These are phyloP conservation scores for Euphydryas editha DNA, from an alignment of 2,888 invertebrate species.

Conservation along the genomic window DNA sequence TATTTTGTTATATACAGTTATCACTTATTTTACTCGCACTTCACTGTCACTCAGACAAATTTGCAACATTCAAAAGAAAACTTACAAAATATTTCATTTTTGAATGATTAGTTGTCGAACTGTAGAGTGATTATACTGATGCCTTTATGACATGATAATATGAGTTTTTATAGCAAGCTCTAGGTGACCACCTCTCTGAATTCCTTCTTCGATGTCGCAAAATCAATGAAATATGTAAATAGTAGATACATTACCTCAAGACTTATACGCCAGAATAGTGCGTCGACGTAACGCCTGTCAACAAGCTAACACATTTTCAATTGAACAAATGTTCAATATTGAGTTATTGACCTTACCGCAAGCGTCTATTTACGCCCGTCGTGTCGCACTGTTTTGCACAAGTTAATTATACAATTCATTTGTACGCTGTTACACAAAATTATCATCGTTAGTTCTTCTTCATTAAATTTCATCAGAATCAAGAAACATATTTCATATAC, in stretches of 20 bases:
- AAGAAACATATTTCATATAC: conserved; percentile 30
- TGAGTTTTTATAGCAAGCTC: conserved; percentile 74
- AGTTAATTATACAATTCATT: conserved; percentile 34
- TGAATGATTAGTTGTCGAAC: conserved; percentile 54
- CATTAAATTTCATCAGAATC: conserved; percentile 34
- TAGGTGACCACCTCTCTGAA: conserved; percentile 69
- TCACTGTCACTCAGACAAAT: conserved; percentile 39
- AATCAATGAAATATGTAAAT: conserved; percentile 81
- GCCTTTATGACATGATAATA: conserved; percentile 67
- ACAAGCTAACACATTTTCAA: conserved; percentile 73
- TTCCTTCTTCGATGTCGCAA: conserved; percentile 73
- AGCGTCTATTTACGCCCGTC: conserved; percentile 34
- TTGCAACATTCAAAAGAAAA: conserved; percentile 45
- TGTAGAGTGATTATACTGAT: conserved; percentile 60
- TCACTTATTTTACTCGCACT: conserved; percentile 24
- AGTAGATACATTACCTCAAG: conserved; percentile 76
- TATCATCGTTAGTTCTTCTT: conserved; percentile 31
- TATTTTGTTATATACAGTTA: neutral
- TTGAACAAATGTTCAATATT: too few relatives aligned
- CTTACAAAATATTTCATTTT: conserved; percentile 81
- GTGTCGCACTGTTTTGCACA: conserved; percentile 27
- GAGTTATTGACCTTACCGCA: conserved; percentile 58
- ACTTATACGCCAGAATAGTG: conserved; percentile 69
- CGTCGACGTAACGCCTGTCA: conserved; percentile 71
- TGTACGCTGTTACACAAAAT: conserved; percentile 37